Base-by-base conservation (phyloP, 2,797 vertebrate genomes). In the Myotis planiceps region DNA sequence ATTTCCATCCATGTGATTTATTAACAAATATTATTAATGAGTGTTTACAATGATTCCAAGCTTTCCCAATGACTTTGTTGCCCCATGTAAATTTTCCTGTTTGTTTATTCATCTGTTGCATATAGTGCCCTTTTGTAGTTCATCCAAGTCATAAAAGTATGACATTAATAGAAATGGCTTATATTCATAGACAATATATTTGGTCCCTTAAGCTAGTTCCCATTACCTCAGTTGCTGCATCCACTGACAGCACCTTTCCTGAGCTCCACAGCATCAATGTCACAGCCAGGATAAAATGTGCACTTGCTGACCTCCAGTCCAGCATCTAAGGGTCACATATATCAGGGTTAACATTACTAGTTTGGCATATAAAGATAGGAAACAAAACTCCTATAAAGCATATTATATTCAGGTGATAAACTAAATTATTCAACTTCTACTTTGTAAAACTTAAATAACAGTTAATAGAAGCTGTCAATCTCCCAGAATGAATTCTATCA, bases 321-420 rank as follows among this genome's bases (percentile, higher is more conserved):
- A 98, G 96, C 99, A 99, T 99, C 99, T 99, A 97, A n/a, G 98
- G 98, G 92, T 8, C 39, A 97, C 21, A 86, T 32, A 92, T 12
- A 97, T 19, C 15, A 92, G 29, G 8, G 29, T 95, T 90, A 87
- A 66, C 15, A 49, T 32, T 23, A 72, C 75, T 84, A 89, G 16
- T 74, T 60, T 84, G n/a, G 32, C 78, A 87, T 60, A 84, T 14
- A 87, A 92, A 79, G 14, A 32, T 8, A 60, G 29, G 74, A 78
- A 84, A 58, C 23, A 89, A 80, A 81, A 3, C 19, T 92, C 49
- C n/a, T 39, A 18, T 39, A 83, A 69, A 90, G 23, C 25, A 65
- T 89, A n/a, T 90, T 84, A 85, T 29, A 92, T 18, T 10, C 9
- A 90, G 25, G 63, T 45, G 55, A 72, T 37, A 66, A 60, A 45